Evolutionary conservation across 2,888 invertebrate genomes (phyloP).

Genomic region (Mimachlamys varia): DNA sequence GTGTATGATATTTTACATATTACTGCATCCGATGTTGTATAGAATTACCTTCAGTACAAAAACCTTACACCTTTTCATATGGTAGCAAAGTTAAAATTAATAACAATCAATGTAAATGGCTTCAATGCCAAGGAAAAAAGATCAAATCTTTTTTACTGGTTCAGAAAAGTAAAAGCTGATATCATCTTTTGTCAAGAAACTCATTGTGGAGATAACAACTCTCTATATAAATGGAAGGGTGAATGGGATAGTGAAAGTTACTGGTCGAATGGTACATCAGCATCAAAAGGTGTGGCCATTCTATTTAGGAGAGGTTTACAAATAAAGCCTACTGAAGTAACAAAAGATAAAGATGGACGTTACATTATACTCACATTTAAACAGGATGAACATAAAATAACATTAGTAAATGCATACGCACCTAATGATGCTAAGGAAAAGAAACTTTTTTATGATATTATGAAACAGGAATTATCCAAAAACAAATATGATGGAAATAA

Average conservation of each 20-base stretch:
- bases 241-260: slow-evolving; percentile 12
- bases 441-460: background rate
- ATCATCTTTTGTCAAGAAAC: background rate
- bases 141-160: slow-evolving; percentile 16
- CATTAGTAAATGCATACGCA: background rate
- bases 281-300: background rate
- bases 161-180: background rate
- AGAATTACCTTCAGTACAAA: background rate
- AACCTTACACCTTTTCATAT: background rate
- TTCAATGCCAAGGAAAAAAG: slow-evolving; percentile 9
- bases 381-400: background rate
- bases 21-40: background rate
- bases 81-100: background rate
- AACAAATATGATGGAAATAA: background rate
- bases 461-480: slow-evolving; percentile 9
- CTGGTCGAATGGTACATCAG: background rate
- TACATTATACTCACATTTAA: slow-evolving; percentile 5
- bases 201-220: background rate
- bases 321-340: background rate
- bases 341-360: background rate
- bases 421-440: background rate
- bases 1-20: too few relatives aligned
- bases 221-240: background rate
- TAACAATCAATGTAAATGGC: background rate
- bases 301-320: background rate